A percentile compares a stretch with the other conserved stretches of the same genome.
Evolutionary conservation across 2,797 vertebrate genomes (phyloP).

Genomic region (Poecile montanus): DNA sequence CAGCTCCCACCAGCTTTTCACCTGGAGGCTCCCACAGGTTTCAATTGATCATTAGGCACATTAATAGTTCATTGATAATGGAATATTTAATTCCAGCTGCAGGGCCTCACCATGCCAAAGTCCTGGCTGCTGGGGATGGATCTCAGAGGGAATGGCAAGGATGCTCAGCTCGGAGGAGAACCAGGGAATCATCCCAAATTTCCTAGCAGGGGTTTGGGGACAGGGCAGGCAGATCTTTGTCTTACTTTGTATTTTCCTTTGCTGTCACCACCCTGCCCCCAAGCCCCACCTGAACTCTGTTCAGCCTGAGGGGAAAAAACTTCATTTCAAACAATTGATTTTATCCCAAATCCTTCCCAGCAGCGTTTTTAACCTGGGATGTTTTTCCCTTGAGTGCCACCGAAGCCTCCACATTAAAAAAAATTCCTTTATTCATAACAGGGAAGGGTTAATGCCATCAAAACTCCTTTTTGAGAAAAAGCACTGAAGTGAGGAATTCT

Average conservation of each 20-base stretch:
- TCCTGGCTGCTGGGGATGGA: neutral
- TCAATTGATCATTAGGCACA: neutral
- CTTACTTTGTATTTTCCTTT: neutral
- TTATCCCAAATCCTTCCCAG: neutral
- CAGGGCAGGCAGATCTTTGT: neutral
- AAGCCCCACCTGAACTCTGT: neutral
- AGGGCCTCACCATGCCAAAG: neutral
- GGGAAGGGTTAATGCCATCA: neutral
- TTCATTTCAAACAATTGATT: neutral
- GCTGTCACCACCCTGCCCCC: neutral
- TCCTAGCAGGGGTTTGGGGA: neutral
- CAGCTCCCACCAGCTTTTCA: neutral
- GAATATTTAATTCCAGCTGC: slow-evolving; percentile 49
- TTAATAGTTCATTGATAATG: slow-evolving; percentile 40
- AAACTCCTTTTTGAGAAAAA: neutral
- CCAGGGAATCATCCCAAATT: neutral
- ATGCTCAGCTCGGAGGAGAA: neutral
- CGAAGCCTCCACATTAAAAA: neutral
- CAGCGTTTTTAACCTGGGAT: neutral
- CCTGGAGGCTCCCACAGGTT: neutral
- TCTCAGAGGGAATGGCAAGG: neutral
- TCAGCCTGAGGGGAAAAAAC: neutral
- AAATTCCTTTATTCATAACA: neutral
- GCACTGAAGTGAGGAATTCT: neutral
- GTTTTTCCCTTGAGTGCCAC: neutral